phyloP scores from a whole-genome alignment of 2,888 invertebrate genomes.

The Eupithecia pulchellata region DNA sequence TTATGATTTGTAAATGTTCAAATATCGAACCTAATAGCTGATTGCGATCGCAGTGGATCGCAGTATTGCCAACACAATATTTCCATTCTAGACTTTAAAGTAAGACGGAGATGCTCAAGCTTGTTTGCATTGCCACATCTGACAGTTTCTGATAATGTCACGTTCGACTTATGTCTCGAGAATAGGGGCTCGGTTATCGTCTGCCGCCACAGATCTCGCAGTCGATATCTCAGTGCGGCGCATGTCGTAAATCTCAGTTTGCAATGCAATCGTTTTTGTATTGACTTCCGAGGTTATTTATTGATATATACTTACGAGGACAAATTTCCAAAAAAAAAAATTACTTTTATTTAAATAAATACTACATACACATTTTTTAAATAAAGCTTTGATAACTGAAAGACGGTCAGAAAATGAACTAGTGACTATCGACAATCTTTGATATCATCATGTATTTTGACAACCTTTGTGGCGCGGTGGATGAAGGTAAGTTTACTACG shows the following conservation, averaged over 20 bases:
- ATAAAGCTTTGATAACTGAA: too few species aligned
- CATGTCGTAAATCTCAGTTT: conserved; percentile 43
- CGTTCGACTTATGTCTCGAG: conserved; percentile 14
- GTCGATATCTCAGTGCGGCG: conserved; percentile 39
- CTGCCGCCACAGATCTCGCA: conserved; percentile 33
- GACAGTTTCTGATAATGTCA: conserved; percentile 13
- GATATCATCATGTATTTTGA: too few species aligned
- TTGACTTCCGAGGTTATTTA: conserved; percentile 21
- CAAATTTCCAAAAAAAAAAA: too few species aligned
- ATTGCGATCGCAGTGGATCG: background rate
- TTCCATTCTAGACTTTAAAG: background rate
- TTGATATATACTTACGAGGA: too few species aligned
- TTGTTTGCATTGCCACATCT: background rate
- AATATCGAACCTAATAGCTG: too few species aligned
- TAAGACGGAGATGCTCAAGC: background rate
- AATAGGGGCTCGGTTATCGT: conserved; percentile 18
- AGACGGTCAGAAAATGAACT: too few species aligned
- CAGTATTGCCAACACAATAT: background rate
- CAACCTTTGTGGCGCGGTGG: too few species aligned
- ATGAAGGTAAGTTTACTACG: too few species aligned
- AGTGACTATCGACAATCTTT: too few species aligned
- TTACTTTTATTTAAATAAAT: too few species aligned
- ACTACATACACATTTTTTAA: too few species aligned
- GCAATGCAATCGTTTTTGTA: conserved; percentile 40
- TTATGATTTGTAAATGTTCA: too few species aligned